Base-by-base conservation (phyloP, 2,888 invertebrate genomes). In the Argyra leucocephala region DNA sequence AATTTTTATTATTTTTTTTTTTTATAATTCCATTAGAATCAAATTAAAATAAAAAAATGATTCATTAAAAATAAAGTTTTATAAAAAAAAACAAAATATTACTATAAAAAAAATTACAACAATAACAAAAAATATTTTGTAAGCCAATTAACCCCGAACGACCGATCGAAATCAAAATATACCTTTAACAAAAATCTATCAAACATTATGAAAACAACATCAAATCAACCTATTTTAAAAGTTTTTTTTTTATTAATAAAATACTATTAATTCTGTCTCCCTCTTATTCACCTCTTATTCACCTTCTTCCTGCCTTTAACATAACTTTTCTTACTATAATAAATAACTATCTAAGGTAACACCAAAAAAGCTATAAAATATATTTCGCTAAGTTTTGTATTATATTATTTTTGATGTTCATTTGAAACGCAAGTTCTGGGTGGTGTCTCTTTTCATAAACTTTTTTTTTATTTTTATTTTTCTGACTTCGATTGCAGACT, bases 351-450 rank as follows among this genome's bases (percentile, higher is more conserved):
- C 7, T 31, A 31, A 31, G 5, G 12, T 10, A 31, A 31, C 31
- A 31, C 31, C 2, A 31, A 7, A 12, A 31, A 31, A 31, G 2
- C 12, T 31, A 10, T 31, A 4, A 10, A 6, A 10, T 31, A 31
- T 31, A 10, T 31, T 26, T 31, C 12, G 12, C 12, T 31, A 7
- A 10, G 10, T 31, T 3, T 31, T 31, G 31, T 31, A 7, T 31
- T 31, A 9, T 26, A 6, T 15, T 37, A 9, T 48, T 48, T n/a
- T 48, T 48, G 2, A 48, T 48, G 48, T 48, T 18, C 48, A 48
- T 48, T 48, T 48, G 48, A 48, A 48, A 48, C 48, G 48, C 48
- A 48, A 48, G 48, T 48, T 48, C 48, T 48, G 48, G 48, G 48
- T 48, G 48, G 48, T 48, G 48, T n/a, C 48, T 48, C 18, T 48